Percentiles rank a stretch among this genome's conserved stretches.
Evolutionary conservation across 2,888 invertebrate species (phyloP).

Genomic region (Lutraria lutraria): DNA sequence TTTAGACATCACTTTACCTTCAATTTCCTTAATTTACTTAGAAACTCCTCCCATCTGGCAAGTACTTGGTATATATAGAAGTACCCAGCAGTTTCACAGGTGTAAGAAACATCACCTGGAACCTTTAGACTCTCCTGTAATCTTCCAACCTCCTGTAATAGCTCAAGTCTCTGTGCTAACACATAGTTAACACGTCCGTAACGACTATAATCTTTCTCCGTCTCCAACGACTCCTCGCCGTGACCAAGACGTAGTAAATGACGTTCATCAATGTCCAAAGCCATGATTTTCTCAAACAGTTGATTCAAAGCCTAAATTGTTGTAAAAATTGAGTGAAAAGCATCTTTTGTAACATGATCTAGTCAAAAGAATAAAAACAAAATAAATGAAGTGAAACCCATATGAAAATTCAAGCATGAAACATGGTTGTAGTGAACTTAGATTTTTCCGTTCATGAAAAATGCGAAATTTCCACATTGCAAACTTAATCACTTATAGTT

Average conservation of each 20-base stretch:
- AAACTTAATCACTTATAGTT: too few species aligned
- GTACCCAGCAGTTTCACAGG: constrained; percentile 99
- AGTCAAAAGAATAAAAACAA: too few species aligned
- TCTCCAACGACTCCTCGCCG: constrained; percentile 99
- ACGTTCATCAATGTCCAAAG: constrained; percentile 98
- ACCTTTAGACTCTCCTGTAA: constrained; percentile 94
- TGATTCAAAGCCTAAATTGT: constrained; percentile 94
- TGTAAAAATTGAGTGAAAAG: too few species aligned
- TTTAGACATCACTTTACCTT: constrained; percentile 71
- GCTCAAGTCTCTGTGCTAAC: constrained; percentile 95
- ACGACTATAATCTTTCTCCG: constrained; percentile 99
- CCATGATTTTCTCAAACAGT: constrained; percentile 99
- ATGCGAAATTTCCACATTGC: too few species aligned
- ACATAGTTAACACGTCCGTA: constrained; percentile 99
- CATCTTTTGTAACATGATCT: too few species aligned
- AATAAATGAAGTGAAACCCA: too few species aligned
- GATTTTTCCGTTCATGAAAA: too few species aligned
- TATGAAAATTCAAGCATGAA: too few species aligned
- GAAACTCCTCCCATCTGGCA: constrained; percentile 96
- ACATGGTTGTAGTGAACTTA: too few species aligned
- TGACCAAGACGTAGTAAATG: constrained; percentile 99
- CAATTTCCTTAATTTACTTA: constrained; percentile 89
- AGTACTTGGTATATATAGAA: constrained; percentile 97
- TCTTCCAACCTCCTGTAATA: constrained; percentile 94
- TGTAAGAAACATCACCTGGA: constrained; percentile 89